These are phyloP conservation scores for Bombus superbus DNA, from an alignment of 1,140 invertebrate genomes.

Conservation along the genomic window DNA sequence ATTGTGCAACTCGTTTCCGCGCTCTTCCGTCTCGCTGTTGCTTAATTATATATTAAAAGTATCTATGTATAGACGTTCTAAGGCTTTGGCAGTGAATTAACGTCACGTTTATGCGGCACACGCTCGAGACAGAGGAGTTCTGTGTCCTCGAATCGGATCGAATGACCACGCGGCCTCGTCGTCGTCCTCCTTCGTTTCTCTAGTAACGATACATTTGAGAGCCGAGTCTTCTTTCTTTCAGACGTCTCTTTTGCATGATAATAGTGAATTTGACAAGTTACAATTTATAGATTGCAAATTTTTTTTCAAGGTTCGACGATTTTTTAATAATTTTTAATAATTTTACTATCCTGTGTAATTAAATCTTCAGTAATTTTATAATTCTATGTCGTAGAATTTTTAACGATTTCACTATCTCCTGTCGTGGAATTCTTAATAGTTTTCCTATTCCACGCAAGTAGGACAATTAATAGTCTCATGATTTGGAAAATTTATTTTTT, in stretches of 20 bases:
- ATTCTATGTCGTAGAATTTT: neutral
- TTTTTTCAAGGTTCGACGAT: too few relatives aligned
- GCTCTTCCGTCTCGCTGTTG: slow-evolving; percentile 25
- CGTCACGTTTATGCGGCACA: slow-evolving; percentile 74
- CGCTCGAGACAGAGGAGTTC: slow-evolving; percentile 48
- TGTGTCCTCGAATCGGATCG: neutral
- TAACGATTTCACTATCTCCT: neutral
- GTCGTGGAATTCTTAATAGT: too few relatives aligned
- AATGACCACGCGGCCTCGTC: neutral
- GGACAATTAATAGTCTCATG: too few relatives aligned
- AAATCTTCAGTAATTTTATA: too few relatives aligned
- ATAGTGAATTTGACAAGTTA: neutral
- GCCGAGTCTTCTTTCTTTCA: neutral
- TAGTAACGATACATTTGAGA: neutral
- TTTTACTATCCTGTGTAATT: too few relatives aligned
- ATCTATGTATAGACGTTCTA: slow-evolving; percentile 82
- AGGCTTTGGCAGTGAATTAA: slow-evolving; percentile 83
- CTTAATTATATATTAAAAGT: slow-evolving; percentile 62
- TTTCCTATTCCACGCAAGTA: too few relatives aligned
- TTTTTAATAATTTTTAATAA: too few relatives aligned
- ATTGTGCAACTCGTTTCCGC: neutral
- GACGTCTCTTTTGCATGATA: neutral
- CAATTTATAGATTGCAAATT: neutral
- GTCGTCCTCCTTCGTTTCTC: slow-evolving; percentile 13
- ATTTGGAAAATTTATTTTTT: too few relatives aligned